phyloP scores from a whole-genome alignment of 2,113 vertebrate genomes.

The Equus przewalskii region DNA sequence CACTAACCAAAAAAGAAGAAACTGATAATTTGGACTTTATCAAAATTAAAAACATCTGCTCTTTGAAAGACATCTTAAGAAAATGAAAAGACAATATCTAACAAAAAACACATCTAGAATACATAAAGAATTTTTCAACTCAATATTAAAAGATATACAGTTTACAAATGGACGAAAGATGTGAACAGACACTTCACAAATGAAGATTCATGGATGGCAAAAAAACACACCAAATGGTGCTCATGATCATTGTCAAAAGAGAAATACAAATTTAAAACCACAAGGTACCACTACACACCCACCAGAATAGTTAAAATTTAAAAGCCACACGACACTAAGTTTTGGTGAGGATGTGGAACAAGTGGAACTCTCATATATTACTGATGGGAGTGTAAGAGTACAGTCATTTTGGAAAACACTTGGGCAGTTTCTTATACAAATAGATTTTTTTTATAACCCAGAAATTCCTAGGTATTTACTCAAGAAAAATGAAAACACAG shows the following conservation, averaged over 20 bases:
- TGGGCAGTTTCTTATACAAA: not conserved
- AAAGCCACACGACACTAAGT: not conserved
- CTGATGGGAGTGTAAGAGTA: not conserved
- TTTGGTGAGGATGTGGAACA: not conserved
- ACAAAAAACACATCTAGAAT: not conserved
- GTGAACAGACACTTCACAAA: not conserved
- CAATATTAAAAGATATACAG: slow-evolving; percentile 5
- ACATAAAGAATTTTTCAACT: not conserved
- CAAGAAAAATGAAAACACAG: slow-evolving; percentile 19
- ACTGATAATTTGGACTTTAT: not conserved
- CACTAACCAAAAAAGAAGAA: slow-evolving; percentile 18
- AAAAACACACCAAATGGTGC: not conserved
- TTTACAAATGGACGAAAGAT: not conserved
- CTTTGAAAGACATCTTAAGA: slow-evolving; percentile 1
- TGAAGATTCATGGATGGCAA: not conserved
- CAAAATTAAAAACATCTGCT: not conserved
- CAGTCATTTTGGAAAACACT: not conserved
- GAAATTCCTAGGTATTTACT: slow-evolving; percentile 17
- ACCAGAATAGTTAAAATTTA: not conserved
- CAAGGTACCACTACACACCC: not conserved
- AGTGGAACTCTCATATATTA: not conserved
- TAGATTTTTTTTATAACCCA: not conserved
- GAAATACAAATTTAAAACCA: not conserved
- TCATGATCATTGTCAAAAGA: not conserved
- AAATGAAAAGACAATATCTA: not conserved